Percentiles rank a stretch among this genome's conserved stretches.
These are phyloP conservation scores for Nannoperca australis DNA, from an alignment of 2,797 vertebrate species.

Conservation along the genomic window DNA sequence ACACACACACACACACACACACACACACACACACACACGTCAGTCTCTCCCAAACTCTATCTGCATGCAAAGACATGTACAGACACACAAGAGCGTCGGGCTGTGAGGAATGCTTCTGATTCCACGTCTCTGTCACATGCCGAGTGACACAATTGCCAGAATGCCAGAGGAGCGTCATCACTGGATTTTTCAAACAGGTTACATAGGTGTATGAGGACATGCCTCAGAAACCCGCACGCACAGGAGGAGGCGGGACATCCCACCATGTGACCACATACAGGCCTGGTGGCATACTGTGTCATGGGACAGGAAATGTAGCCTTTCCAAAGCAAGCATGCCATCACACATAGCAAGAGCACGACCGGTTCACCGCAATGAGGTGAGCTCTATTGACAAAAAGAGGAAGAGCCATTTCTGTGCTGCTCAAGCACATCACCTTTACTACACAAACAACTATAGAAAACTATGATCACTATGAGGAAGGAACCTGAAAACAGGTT, in stretches of 20 bases:
- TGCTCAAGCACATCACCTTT: conserved; percentile 9
- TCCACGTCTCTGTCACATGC: conserved; percentile 64
- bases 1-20: too few relatives aligned
- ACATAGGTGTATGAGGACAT: conserved; percentile 40
- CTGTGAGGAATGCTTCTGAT: conserved; percentile 66
- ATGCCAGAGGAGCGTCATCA: conserved; percentile 60
- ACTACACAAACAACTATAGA: conserved; percentile 23
- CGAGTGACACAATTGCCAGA: conserved; percentile 46
- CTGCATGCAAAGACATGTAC: conserved; percentile 56
- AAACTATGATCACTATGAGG: conserved; percentile 46
- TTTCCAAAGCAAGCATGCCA: conserved; percentile 40
- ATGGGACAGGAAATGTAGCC: conserved; percentile 56
- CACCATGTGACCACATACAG: conserved; percentile 31
- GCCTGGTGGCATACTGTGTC: conserved; percentile 37
- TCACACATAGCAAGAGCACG: not conserved
- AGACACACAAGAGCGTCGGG: conserved; percentile 49
- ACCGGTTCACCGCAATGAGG: conserved; percentile 3
- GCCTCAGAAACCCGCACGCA: conserved; percentile 50
- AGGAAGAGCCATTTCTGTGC: conserved; percentile 48
- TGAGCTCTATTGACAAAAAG: conserved; percentile 4
- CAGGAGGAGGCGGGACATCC: conserved; percentile 15
- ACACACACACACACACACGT: conserved; percentile 7
- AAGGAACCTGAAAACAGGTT: conserved; percentile 40
- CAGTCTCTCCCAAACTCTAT: conserved; percentile 14
- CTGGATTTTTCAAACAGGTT: conserved; percentile 55